These are phyloP conservation scores for Anadara kagoshimensis DNA, from an alignment of 1,140 invertebrate genomes.

Conservation along the genomic window DNA sequence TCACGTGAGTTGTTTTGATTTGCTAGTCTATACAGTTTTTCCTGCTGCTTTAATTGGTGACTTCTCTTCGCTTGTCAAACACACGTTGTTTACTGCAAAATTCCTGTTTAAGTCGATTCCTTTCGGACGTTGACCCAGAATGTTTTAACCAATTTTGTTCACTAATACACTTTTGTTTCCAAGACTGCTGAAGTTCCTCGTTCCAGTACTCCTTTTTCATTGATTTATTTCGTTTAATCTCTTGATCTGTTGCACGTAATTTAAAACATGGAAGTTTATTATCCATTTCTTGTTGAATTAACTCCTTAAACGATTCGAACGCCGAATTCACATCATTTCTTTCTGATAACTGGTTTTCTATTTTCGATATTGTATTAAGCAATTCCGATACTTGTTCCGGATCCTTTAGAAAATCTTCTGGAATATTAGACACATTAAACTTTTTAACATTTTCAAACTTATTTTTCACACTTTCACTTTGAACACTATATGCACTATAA, in stretches of 20 bases:
- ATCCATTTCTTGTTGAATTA: too few species aligned
- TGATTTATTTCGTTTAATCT: too few species aligned
- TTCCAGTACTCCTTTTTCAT: too few species aligned
- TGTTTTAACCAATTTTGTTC: constrained; percentile 13
- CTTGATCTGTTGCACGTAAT: too few species aligned
- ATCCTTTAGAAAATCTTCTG: neutral
- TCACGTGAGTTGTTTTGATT: neutral
- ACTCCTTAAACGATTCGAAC: too few species aligned
- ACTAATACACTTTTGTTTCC: constrained; percentile 1
- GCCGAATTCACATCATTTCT: too few species aligned
- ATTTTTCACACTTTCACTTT: constrained; percentile 9
- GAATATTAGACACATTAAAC: neutral
- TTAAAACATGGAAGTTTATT: too few species aligned
- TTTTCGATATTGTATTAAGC: too few species aligned
- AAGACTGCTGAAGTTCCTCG: neutral
- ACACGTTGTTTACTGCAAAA: neutral
- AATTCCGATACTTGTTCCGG: neutral
- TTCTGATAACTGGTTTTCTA: too few species aligned
- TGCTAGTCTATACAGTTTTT: neutral
- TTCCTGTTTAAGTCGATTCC: constrained; percentile 5
- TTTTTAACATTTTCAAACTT: constrained; percentile 3
- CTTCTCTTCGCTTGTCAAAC: constrained; percentile 17
- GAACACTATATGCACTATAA: neutral
- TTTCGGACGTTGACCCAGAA: neutral
- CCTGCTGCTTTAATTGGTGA: constrained; percentile 3